Percentiles rank a stretch among this genome's conserved stretches.
These are phyloP conservation scores for Shinisaurus crocodilurus DNA, from an alignment of 2,113 vertebrate genomes.

Conservation along the genomic window DNA sequence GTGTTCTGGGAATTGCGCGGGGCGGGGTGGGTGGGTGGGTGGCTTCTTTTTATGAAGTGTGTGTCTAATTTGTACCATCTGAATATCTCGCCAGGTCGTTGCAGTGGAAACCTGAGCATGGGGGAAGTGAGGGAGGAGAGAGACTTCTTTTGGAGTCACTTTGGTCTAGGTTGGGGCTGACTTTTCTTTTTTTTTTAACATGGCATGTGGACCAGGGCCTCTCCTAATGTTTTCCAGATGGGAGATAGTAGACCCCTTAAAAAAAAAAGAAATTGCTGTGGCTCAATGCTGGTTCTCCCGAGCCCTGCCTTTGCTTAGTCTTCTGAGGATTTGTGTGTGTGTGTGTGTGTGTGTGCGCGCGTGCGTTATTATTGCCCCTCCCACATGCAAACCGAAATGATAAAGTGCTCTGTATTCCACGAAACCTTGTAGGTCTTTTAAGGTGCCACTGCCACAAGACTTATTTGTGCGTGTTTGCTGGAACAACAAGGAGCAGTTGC, in stretches of 20 bases:
- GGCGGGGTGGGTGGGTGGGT: too few species aligned
- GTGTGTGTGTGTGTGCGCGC: too few species aligned
- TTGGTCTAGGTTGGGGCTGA: neutral
- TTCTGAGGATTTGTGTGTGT: neutral
- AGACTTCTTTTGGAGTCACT: neutral
- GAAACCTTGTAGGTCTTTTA: neutral
- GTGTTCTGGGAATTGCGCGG: too few species aligned
- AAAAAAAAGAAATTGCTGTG: neutral
- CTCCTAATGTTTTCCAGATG: conserved; percentile 40
- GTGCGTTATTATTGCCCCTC: too few species aligned
- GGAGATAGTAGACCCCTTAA: neutral
- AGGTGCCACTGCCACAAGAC: neutral
- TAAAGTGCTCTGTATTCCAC: neutral
- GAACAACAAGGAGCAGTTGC: neutral
- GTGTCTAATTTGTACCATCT: neutral
- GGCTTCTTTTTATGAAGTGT: neutral
- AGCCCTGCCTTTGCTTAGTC: neutral
- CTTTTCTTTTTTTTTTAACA: neutral
- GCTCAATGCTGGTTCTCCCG: neutral
- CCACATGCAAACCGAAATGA: too few species aligned
- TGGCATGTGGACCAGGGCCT: neutral
- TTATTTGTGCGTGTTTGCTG: neutral
- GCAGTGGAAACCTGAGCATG: neutral
- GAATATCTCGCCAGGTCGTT: neutral
- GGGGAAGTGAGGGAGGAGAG: too few species aligned